phyloP scores from a whole-genome alignment of 2,113 vertebrate genomes.

The Balaenoptera acutorostrata region DNA sequence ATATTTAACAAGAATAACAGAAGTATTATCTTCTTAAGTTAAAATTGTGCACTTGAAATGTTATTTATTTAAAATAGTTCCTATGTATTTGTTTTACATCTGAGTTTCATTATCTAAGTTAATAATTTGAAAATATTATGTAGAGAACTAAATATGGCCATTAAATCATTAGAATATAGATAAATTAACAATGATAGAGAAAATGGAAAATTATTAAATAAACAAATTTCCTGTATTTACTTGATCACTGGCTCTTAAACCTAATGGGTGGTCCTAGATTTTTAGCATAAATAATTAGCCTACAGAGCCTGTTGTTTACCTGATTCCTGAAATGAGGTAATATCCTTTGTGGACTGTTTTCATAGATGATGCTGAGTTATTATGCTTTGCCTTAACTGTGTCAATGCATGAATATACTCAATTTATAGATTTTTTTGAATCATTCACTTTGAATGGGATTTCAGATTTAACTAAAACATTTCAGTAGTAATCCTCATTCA shows the following conservation, averaged over 20 bases:
- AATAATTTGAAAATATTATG: neutral
- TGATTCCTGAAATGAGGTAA: slow-evolving; percentile 64
- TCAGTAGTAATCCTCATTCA: slow-evolving; percentile 60
- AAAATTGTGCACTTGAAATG: neutral
- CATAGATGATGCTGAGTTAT: slow-evolving; percentile 69
- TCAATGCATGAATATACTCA: slow-evolving; percentile 70
- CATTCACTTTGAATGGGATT: slow-evolving; percentile 53
- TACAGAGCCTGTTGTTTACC: slow-evolving; percentile 62
- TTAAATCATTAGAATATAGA: neutral
- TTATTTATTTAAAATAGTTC: neutral
- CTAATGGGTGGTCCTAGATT: slow-evolving; percentile 22
- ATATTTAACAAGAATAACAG: neutral
- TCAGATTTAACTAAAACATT: slow-evolving; percentile 75
- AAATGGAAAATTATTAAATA: slow-evolving; percentile 66
- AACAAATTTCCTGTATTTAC: slow-evolving; percentile 48
- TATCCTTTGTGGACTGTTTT: slow-evolving; percentile 66
- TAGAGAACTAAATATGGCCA: neutral
- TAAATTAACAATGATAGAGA: slow-evolving; percentile 35
- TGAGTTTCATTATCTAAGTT: neutral
- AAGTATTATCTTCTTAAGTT: neutral
- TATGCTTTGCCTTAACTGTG: slow-evolving; percentile 69
- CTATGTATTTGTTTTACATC: neutral
- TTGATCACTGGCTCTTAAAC: neutral
- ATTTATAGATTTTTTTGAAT: slow-evolving; percentile 68
- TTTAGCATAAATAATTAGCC: slow-evolving; percentile 62